Conservation (phyloP, 2,113 vertebrate species). For the Tragelaphus buxtoni region DNA sequence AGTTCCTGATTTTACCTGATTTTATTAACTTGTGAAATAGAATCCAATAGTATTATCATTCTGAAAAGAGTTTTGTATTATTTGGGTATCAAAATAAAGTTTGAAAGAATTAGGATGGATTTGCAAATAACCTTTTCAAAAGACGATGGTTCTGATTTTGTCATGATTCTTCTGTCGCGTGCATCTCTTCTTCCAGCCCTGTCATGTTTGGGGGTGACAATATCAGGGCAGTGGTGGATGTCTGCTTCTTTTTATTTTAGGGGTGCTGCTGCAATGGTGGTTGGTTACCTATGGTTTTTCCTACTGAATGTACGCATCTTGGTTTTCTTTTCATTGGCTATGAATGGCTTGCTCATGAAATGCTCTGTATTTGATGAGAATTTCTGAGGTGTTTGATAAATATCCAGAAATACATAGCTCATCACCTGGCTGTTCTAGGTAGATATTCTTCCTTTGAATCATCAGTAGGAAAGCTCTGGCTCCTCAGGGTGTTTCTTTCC, state of each 20-base stretch:
- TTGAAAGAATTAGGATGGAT: background rate
- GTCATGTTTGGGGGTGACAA: background rate
- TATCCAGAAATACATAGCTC: background rate
- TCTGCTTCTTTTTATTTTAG: background rate
- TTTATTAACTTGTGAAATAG: background rate
- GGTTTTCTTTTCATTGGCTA: background rate
- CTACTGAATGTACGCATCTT: background rate
- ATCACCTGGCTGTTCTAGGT: background rate
- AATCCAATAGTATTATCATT: background rate
- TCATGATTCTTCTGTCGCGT: background rate
- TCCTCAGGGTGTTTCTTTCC: background rate
- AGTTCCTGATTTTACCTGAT: background rate
- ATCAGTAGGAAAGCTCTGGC: background rate
- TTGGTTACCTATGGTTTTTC: background rate
- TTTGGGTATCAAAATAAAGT: slow-evolving; percentile 1
- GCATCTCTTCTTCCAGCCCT: background rate
- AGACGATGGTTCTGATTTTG: background rate
- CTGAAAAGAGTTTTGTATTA: background rate
- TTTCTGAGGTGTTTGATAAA: background rate
- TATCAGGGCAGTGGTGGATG: background rate
- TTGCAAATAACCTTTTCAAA: background rate
- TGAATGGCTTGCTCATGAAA: slow-evolving; percentile 21
- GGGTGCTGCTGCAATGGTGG: slow-evolving; percentile 14
- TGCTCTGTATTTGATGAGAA: background rate
- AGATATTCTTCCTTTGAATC: background rate